These are phyloP conservation scores for Diaprepes abbreviatus DNA, from an alignment of 2,888 invertebrate genomes.

Conservation along the genomic window DNA sequence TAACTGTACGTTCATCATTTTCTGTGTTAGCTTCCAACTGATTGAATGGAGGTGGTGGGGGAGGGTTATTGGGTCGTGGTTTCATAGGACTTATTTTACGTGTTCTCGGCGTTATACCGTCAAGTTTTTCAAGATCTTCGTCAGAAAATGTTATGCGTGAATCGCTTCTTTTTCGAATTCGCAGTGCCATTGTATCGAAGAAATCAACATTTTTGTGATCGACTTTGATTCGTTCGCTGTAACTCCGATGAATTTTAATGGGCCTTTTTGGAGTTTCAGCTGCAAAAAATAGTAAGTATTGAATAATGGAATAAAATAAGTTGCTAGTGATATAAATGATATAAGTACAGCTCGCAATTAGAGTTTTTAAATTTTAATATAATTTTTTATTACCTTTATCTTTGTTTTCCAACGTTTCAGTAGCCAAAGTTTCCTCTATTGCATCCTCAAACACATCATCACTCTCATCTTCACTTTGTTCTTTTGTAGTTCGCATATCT, in stretches of 20 bases:
- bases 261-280: background rate
- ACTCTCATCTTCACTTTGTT: constrained; percentile 36
- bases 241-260: constrained; percentile 62
- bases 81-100: constrained; percentile 56
- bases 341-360: background rate
- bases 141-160: constrained; percentile 74
- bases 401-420: background rate
- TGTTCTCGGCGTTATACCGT: constrained; percentile 57
- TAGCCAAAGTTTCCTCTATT: constrained; percentile 20
- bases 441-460: constrained; percentile 51
- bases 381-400: background rate
- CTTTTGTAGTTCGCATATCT: background rate
- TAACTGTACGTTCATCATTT: background rate
- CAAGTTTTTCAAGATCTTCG: constrained; percentile 60
- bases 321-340: background rate
- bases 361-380: background rate
- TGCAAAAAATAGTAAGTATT: background rate
- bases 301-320: background rate
- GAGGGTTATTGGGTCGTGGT: constrained; percentile 68
- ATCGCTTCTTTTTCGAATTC: constrained; percentile 73
- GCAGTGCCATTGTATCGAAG: constrained; percentile 87
- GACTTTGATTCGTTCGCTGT: constrained; percentile 65
- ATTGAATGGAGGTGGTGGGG: constrained; percentile 66
- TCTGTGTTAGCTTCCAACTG: background rate
- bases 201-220: constrained; percentile 72